Evolutionary conservation across 2,113 vertebrate species (phyloP).

Genomic region (Oxyruncus cristatus): DNA sequence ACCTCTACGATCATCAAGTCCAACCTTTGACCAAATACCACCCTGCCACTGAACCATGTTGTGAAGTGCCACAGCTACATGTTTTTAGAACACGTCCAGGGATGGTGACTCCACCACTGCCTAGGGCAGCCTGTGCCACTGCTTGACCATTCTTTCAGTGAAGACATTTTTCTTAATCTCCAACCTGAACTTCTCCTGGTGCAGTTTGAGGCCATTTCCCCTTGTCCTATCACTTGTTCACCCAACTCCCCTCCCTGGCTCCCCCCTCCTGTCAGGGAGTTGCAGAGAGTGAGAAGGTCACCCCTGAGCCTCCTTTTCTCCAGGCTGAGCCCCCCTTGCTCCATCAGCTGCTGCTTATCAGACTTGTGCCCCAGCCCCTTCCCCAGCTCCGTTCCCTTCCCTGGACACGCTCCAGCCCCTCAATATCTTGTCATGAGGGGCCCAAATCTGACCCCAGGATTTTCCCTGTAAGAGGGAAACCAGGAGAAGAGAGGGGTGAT

Average conservation of each 20-base stretch:
- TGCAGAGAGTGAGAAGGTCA: neutral
- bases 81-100: neutral
- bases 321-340: neutral
- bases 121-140: neutral
- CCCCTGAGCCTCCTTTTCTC: neutral
- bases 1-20: neutral
- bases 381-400: accelerated
- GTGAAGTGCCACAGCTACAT: neutral
- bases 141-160: neutral
- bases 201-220: neutral
- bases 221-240: neutral
- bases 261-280: neutral
- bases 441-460: neutral
- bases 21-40: neutral
- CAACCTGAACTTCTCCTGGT: neutral
- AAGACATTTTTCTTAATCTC: neutral
- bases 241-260: neutral
- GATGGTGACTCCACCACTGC: neutral
- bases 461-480: neutral
- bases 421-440: neutral
- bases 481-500: neutral
- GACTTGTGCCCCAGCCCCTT: neutral
- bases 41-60: accelerated
- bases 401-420: neutral
- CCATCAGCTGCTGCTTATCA: neutral